These are phyloP conservation scores for Pseudonaja textilis DNA, from an alignment of 2,113 vertebrate species.

Conservation along the genomic window DNA sequence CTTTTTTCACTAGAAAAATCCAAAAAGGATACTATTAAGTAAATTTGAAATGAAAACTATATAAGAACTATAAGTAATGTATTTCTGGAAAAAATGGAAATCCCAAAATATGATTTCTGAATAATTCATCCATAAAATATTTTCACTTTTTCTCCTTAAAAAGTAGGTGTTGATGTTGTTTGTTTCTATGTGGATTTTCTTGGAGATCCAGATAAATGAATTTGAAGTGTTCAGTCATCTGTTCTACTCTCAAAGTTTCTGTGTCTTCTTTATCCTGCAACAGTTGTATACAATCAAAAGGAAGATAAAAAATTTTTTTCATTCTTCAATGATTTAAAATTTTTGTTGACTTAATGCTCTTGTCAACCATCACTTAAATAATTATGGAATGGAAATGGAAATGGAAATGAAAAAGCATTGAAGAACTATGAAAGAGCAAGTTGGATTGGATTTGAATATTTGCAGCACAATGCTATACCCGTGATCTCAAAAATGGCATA, in stretches of 20 bases:
- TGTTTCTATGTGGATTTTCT: constrained; percentile 44
- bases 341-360: constrained; percentile 32
- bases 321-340: constrained; percentile 35
- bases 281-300: constrained; percentile 46
- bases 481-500: neutral
- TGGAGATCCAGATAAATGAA: constrained; percentile 54
- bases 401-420: neutral
- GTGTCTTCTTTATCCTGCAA: constrained; percentile 51
- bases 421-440: neutral
- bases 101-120: constrained; percentile 63
- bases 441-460: neutral
- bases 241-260: constrained; percentile 54
- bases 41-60: neutral
- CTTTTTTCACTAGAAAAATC: constrained; percentile 10
- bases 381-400: neutral
- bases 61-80: neutral
- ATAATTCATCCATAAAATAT: constrained; percentile 33
- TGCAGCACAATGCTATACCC: neutral
- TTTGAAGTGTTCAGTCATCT: constrained; percentile 57
- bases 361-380: constrained; percentile 43
- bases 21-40: neutral
- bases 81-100: constrained; percentile 56
- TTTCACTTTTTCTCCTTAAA: constrained; percentile 51
- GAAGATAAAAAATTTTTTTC: constrained; percentile 42
- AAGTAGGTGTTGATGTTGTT: constrained; percentile 62